Base-by-base conservation (phyloP, 2,888 invertebrate genomes). In the Ecliptopera silaceata region DNA sequence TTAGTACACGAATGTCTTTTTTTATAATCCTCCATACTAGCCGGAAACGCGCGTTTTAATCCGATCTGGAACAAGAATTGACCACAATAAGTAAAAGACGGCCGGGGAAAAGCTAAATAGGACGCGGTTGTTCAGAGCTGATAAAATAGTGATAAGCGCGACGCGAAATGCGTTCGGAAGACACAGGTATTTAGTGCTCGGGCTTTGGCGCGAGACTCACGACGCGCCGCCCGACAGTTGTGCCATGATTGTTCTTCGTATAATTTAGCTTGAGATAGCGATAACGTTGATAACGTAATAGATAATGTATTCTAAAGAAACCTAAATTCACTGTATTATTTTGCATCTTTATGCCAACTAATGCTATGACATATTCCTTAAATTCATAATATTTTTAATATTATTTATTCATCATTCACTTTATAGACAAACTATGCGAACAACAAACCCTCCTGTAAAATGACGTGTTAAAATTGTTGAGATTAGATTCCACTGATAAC, bases 1-100 rank as follows among this genome's bases (percentile, higher is more conserved):
- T 97, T 97, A 72, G 95, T 94, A 85, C 96, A 96, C 69, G 84
- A 74, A 80, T 93, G 92, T 70, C 92, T 88, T 75, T 93, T 93
- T 83, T 93, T 93, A 70, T 94, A 92, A 81, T 94, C 95, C 88
- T 94, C 93, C 93, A 94, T 92, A 77, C 92, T 93, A 92, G 91
- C 77, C 87, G 81, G 85, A 78, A 84, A 81, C 71, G 82, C 86
- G 91, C 87, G 88, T 77, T 88, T 91, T 81, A 92, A 84, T 80
- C 82, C 84, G 77, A 90, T 80, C 92, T 92, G 91, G 62, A 91
- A 90, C 68, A 77, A 72, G 60, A 78, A 81, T 68, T 64, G 68
- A 68, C 69, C 69, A 75, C 66, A 68, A 67, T 83, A 64, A 81
- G 77, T 79, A 70, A 61, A 67, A 60, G 59, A 65, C 70, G 15